phyloP scores from a whole-genome alignment of 2,797 vertebrate genomes.

The Pteronotus mesoamericanus region DNA sequence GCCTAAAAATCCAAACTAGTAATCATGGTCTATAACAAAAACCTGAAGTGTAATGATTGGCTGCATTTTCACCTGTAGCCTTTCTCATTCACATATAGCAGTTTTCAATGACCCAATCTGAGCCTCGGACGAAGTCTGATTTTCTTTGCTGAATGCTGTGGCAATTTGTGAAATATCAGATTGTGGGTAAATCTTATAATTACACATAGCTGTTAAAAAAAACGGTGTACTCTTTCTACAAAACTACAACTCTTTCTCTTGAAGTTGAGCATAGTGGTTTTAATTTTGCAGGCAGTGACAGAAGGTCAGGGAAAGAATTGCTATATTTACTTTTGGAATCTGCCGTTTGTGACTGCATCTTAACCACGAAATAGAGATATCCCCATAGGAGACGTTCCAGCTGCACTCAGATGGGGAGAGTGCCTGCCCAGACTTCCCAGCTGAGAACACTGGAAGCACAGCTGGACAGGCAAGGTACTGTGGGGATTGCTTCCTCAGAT shows the following conservation, averaged over 20 bases:
- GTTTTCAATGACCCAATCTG: background rate
- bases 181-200: background rate
- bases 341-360: background rate
- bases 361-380: background rate
- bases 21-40: background rate
- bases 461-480: background rate
- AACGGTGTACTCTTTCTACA: background rate
- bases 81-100: background rate
- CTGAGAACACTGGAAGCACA: background rate
- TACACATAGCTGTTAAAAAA: background rate
- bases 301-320: background rate
- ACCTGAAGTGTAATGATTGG: background rate
- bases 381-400: background rate
- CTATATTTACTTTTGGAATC: conserved; percentile 9
- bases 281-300: background rate
- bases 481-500: background rate
- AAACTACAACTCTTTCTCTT: background rate
- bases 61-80: background rate
- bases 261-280: background rate
- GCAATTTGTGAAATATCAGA: background rate
- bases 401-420: background rate
- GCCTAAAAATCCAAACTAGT: background rate
- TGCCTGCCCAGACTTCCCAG: background rate
- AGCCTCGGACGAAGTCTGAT: background rate
- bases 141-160: background rate